Evolutionary conservation across 2,888 invertebrate genomes (phyloP).

Genomic region (Sminthurinus aureus): DNA sequence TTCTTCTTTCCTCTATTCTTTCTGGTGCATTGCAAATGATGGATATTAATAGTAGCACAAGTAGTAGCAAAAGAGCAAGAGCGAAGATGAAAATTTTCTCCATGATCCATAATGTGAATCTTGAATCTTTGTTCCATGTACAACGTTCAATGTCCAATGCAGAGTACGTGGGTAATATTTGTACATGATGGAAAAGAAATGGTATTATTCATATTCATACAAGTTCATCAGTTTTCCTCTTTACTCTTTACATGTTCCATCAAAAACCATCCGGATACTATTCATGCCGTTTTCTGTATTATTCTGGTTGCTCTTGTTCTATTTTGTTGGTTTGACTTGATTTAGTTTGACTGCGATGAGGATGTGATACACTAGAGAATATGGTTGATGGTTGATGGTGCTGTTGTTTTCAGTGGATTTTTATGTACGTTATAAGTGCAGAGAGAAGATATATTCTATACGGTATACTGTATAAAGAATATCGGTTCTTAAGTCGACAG

Average conservation of each 20-base stretch:
- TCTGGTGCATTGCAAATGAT: slow-evolving; percentile 45
- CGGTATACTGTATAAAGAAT: slow-evolving; percentile 18
- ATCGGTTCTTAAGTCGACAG: slow-evolving; percentile 24
- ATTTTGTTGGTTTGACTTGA: too few species aligned
- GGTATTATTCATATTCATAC: background rate
- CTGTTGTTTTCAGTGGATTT: too few species aligned
- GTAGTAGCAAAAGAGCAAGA: background rate
- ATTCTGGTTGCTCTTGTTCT: too few species aligned
- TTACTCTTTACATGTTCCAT: background rate
- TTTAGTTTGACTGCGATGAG: too few species aligned
- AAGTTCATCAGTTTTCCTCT: background rate
- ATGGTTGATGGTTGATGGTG: background rate
- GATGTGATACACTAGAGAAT: too few species aligned
- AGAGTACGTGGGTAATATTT: too few species aligned
- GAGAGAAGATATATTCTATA: too few species aligned
- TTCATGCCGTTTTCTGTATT: too few species aligned
- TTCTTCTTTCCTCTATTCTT: background rate
- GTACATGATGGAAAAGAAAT: too few species aligned
- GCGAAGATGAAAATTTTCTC: slow-evolving; percentile 34
- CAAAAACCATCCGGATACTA: background rate
- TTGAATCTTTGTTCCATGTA: background rate
- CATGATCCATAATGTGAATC: background rate
- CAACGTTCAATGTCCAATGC: too few species aligned
- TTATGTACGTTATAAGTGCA: too few species aligned
- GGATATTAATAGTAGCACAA: slow-evolving; percentile 49